Base-by-base conservation (phyloP, 2,797 vertebrate genomes). In the Morus bassanus region DNA sequence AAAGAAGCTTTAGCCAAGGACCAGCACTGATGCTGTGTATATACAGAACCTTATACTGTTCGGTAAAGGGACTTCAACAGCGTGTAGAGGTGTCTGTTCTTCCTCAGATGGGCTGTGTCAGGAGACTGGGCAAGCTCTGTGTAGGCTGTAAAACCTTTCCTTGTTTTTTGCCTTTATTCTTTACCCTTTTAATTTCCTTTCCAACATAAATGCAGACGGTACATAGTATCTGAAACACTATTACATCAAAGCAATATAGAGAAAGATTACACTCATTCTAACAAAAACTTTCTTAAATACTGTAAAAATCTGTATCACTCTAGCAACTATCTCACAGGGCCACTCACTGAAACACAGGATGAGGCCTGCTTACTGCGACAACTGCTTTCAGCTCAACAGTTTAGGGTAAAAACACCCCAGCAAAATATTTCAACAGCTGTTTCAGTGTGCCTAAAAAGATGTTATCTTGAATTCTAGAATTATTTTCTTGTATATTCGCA, bases 161-260 rank as follows among this genome's bases (percentile, higher is more conserved):
- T 65, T 54, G 5, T 1, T n/a, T 28, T 33, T 23, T 8, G 14
- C 21, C 46, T 69, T 96, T 92, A 83, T 89, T 91, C 56, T 91
- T 95, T 60, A 88, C 46, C 75, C 59, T 83, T 91, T 91, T n/a
- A 6, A 87, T 45, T 70, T 93, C 65, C 59, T 85, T 94, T 79
- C 83, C 77, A 90, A 59, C 63, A 74, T 48, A 92, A 95, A 85
- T 0, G 25, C 39, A 96, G 84, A 79, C 70, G 73, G 83, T 86
- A 95, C 93, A 88, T 23, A 72, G 33, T 31, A 91, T 68, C 41
- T 86, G 72, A 93, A 95, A 93, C 39, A 60, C 51, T 72, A 45
- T 46, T 73, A 89, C 69, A 95, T 72, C 90, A 91, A 91, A 93
- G 48, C 79, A 94, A 86, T 35, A 84, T 4, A 74, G 45, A 94